These are phyloP conservation scores for Strigamia transsilvanica DNA, from an alignment of 2,888 invertebrate species.

Conservation along the genomic window DNA sequence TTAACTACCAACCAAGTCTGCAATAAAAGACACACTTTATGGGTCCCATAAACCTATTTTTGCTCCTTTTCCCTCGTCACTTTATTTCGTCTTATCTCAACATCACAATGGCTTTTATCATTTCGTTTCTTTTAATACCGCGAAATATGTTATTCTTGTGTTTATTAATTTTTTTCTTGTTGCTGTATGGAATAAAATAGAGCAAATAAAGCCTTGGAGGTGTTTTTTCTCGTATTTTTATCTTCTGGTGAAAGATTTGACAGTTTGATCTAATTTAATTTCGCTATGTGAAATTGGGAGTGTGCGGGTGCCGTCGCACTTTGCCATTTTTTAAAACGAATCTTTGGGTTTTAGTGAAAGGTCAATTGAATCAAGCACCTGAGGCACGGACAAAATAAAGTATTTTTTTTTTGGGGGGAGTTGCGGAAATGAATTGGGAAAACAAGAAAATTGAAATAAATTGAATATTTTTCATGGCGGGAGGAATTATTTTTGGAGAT, in stretches of 20 bases:
- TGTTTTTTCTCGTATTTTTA: not conserved
- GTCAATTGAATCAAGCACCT: conserved; percentile 9
- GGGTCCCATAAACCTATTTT: conserved; percentile 10
- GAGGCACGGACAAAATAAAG: not conserved
- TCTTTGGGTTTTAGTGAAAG: not conserved
- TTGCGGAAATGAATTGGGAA: not conserved
- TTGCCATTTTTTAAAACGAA: not conserved
- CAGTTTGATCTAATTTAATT: conserved; percentile 22
- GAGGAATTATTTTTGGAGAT: too few species aligned
- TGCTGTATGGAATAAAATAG: too few species aligned
- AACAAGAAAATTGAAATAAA: not conserved
- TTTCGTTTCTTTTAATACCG: not conserved
- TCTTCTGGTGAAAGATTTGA: not conserved
- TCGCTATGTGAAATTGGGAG: not conserved
- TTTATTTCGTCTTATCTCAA: not conserved
- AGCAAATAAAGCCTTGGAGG: too few species aligned
- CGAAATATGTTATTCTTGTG: too few species aligned
- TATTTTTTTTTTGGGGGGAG: not conserved
- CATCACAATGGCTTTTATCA: conserved; percentile 1
- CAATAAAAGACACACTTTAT: conserved; percentile 29
- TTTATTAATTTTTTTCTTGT: too few species aligned
- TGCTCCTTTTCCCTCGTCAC: not conserved
- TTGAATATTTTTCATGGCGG: not conserved
- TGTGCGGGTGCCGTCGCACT: not conserved
- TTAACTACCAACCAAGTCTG: conserved; percentile 31